Base-by-base conservation (phyloP, 2,113 vertebrate species). In the Paramisgurnus dabryanus region DNA sequence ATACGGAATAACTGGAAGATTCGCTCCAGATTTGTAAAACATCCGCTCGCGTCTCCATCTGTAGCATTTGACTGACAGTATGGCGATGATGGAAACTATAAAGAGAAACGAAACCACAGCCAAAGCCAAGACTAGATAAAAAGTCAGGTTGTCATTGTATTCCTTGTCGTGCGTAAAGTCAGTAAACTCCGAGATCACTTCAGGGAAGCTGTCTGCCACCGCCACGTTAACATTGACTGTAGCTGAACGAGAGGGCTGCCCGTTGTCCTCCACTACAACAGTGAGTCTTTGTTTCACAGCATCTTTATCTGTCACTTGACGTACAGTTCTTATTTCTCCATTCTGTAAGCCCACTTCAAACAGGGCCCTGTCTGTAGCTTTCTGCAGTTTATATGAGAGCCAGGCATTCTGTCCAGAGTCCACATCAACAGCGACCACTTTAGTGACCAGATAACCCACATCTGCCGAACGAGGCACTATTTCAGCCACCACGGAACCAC, bases 371-470 rank as follows among this genome's bases (percentile, higher is more conserved):
- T 47, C 45, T 47, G 45, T 47, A 6, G 45, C 45, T 47, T 47
- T 47, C 45, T 47, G 45, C 45, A 47, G 45, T 47, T 47, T 47
- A 47, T 47, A 47, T 47, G 45, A 47, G 45, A 47, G 45, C 45
- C 45, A 47, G 45, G 45, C 90, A 7, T 93, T 93, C 77, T 89
- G 92, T 84, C 89, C 90, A 85, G 92, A 94, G 87, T 91, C 90
- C 86, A 89, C 90, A 90, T 91, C 91, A 65, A 91, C 89, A 85
- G 91, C 89, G 86, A 91, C 88, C 78, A 93, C 87, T 87, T 92
- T 91, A 1, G 88, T 87, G 9, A 93, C 91, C 74, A 93, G 90
- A 82, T 92, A 93, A 69, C 91, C 90, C 81, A 92, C 90, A 83
- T 89, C 91, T 85, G 91, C 89, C 88, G 91, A 91, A 80, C 88